A percentile compares a stretch with the other conserved stretches of the same genome.
These are phyloP conservation scores for Mycetomoellerius zeteki DNA, from an alignment of 1,140 invertebrate genomes.

Conservation along the genomic window DNA sequence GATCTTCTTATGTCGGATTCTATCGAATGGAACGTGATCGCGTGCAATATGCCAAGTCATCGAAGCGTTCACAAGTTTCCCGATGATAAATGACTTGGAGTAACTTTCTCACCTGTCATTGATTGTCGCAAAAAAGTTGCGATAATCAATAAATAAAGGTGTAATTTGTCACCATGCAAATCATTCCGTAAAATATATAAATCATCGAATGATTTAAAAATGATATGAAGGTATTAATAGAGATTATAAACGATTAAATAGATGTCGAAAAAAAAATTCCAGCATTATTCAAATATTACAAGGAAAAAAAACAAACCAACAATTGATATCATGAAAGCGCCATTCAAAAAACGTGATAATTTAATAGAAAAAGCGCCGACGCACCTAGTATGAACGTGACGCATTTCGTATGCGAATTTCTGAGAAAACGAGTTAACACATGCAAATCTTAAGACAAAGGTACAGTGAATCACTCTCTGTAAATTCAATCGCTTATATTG, in stretches of 20 bases:
- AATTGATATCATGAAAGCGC: not conserved
- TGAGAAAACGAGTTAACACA: not conserved
- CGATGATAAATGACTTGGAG: constrained; percentile 58
- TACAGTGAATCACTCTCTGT: not conserved
- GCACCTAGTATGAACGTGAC: not conserved
- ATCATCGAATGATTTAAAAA: not conserved
- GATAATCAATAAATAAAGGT: not conserved
- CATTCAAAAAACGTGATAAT: not conserved
- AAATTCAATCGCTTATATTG: not conserved
- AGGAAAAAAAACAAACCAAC: not conserved
- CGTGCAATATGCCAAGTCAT: constrained; percentile 15
- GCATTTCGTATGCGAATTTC: not conserved
- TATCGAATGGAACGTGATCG: constrained; percentile 4
- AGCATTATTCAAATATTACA: not conserved
- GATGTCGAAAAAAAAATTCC: not conserved
- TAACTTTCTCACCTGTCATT: constrained; percentile 15
- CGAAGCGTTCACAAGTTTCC: not conserved
- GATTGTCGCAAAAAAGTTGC: not conserved
- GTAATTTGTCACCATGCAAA: not conserved
- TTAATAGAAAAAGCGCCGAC: not conserved
- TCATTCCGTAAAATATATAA: not conserved
- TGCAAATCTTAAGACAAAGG: constrained; percentile 14
- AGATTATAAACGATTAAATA: not conserved
- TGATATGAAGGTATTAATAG: not conserved
- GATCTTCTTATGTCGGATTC: constrained; percentile 22